phyloP scores from a whole-genome alignment of 92 coral and sea anemone species.

The Pocillopora grandis region DNA sequence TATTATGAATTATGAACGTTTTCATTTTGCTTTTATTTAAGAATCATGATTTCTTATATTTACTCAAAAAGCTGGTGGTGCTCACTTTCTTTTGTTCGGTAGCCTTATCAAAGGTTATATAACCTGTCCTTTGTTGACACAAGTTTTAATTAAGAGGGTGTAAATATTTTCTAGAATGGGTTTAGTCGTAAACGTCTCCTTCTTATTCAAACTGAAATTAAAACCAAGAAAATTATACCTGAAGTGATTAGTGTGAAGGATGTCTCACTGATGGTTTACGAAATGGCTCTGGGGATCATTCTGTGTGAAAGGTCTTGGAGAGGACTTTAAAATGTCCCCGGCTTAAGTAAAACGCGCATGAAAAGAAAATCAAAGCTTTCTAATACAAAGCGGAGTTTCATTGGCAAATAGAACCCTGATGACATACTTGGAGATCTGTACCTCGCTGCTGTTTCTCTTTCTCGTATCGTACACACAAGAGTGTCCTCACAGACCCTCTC shows the following conservation, averaged over 20 bases:
- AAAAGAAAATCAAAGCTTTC: background rate
- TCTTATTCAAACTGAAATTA: constrained; percentile 25
- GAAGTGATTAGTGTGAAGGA: background rate
- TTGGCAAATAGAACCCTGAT: background rate
- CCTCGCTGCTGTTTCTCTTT: background rate
- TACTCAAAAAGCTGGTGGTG: constrained; percentile 1
- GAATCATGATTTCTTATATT: background rate
- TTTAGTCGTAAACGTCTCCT: constrained; percentile 13
- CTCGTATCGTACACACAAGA: background rate
- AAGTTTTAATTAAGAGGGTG: constrained; percentile 10
- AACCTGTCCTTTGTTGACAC: constrained; percentile 18
- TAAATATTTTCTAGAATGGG: background rate
- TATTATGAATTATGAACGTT: background rate
- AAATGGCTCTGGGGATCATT: background rate
- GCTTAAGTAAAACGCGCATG: background rate
- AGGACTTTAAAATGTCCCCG: background rate
- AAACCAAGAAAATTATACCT: constrained; percentile 10
- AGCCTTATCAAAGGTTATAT: background rate
- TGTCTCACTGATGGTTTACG: background rate
- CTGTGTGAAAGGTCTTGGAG: background rate
- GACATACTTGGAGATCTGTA: background rate
- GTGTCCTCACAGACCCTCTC: background rate
- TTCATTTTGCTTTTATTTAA: background rate
- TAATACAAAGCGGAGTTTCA: background rate
- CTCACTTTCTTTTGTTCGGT: background rate